Conservation (phyloP, 2,113 vertebrate species). For the Aphyosemion australe region DNA sequence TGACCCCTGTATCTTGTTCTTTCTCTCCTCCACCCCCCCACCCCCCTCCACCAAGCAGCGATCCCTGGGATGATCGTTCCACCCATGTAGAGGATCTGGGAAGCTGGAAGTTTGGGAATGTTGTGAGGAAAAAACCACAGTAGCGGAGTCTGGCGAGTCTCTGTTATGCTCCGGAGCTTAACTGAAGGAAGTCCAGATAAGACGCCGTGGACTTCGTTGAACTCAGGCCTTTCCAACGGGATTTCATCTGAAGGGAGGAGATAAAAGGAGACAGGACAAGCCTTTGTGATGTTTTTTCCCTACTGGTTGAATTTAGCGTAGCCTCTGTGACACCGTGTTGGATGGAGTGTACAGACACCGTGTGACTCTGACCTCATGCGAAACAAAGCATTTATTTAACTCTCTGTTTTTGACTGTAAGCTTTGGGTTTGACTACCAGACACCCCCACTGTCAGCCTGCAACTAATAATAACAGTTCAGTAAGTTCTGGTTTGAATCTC, state of each 20-base stretch:
- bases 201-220: slow-evolving; percentile 86
- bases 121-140: slow-evolving; percentile 76
- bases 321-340: slow-evolving; percentile 69
- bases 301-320: slow-evolving; percentile 71
- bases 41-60: slow-evolving; percentile 82
- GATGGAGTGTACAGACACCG: slow-evolving; percentile 65
- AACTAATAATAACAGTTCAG: slow-evolving; percentile 80
- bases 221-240: slow-evolving; percentile 97
- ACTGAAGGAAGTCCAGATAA: slow-evolving; percentile 86
- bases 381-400: slow-evolving; percentile 87
- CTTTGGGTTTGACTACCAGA: slow-evolving; percentile 68
- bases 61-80: slow-evolving; percentile 97
- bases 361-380: slow-evolving; percentile 84
- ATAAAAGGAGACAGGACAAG: slow-evolving; percentile 53
- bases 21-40: slow-evolving; percentile 63
- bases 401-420: slow-evolving; percentile 70
- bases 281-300: slow-evolving; percentile 66
- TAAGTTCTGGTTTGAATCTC: slow-evolving; percentile 76
- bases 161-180: slow-evolving; percentile 85
- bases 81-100: slow-evolving; percentile 89
- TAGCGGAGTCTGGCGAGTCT: slow-evolving; percentile 70
- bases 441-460: slow-evolving; percentile 75
- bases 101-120: slow-evolving; percentile 85
- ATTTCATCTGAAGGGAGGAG: slow-evolving; percentile 77
- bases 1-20: slow-evolving; percentile 67